Conservation (phyloP, 1,140 invertebrate species). For the Ceratina calcarata region DNA sequence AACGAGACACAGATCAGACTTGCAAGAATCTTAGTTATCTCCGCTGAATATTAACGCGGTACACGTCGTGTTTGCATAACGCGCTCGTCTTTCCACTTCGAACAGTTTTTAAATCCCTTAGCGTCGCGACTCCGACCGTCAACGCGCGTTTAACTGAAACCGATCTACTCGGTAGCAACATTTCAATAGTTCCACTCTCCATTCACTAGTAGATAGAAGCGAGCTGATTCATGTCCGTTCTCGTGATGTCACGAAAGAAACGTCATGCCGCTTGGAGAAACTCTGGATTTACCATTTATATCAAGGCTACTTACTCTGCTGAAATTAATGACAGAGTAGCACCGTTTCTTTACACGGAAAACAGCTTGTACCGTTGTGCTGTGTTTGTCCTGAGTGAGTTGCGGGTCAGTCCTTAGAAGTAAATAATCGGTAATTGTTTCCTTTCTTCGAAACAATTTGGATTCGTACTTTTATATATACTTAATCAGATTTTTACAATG, state of each 20-base stretch:
- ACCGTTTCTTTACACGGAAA: background rate
- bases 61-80: no score
- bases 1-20: background rate
- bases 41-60: background rate
- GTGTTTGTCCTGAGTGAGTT: background rate
- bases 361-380: background rate
- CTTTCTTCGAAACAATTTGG: background rate
- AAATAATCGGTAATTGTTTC: background rate
- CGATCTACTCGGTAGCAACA: background rate
- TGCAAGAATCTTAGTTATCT: background rate
- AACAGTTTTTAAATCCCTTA: background rate
- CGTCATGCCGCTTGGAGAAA: background rate
- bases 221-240: conserved; percentile 24
- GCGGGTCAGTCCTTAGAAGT: no score
- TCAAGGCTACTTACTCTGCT: background rate
- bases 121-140: background rate
- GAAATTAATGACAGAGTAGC: background rate
- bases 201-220: background rate
- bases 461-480: no score
- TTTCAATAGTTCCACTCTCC: background rate
- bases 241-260: conserved; percentile 10
- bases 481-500: background rate
- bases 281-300: conserved; percentile 23
- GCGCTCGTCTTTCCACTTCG: background rate
- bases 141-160: background rate